Percentiles rank a stretch among this genome's conserved stretches.
Conservation (phyloP, 2,797 vertebrate genomes). For the Lepus townsendii region DNA sequence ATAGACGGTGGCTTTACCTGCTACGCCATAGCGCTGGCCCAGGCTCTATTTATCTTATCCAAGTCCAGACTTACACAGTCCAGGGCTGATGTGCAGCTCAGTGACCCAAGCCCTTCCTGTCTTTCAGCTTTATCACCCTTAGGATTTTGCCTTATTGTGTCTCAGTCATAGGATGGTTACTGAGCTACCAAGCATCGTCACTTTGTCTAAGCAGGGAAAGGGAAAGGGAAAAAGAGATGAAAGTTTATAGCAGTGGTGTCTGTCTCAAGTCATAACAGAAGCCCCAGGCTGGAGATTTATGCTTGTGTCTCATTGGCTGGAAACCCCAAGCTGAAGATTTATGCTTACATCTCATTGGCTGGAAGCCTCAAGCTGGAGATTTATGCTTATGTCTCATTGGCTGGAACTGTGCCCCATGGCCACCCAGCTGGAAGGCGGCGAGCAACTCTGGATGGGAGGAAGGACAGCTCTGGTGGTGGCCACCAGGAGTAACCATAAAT, state of each 20-base stretch:
- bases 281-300: too few species aligned
- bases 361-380: neutral
- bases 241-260: neutral
- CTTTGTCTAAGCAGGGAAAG: slow-evolving; percentile 16
- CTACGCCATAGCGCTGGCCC: too few species aligned
- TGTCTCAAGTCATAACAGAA: too few species aligned
- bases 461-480: neutral
- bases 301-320: neutral
- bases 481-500: neutral
- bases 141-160: neutral
- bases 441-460: neutral
- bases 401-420: neutral
- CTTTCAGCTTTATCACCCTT: neutral
- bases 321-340: too few species aligned
- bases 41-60: neutral
- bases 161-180: neutral
- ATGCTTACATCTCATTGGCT: too few species aligned
- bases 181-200: neutral
- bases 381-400: neutral
- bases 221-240: neutral
- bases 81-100: neutral
- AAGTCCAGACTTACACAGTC: neutral
- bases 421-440: neutral
- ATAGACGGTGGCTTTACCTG: too few species aligned
- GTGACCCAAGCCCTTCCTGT: neutral